A percentile compares a stretch with the other conserved stretches of the same genome.
Evolutionary conservation across 2,113 vertebrate species (phyloP).

Genomic region (Miniopterus natalensis): DNA sequence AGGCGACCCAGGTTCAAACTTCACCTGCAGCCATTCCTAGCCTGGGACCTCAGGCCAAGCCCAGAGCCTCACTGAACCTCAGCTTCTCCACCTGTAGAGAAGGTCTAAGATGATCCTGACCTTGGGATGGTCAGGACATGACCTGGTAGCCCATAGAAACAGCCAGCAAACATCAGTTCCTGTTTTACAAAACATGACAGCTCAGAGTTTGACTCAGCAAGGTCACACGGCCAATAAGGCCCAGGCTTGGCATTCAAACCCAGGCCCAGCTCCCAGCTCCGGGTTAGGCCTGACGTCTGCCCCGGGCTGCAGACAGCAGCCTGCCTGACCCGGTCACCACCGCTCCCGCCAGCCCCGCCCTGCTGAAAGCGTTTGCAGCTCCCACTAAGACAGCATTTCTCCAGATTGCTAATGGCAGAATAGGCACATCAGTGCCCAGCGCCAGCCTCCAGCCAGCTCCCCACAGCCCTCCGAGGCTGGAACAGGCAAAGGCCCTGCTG

Average conservation of each 20-base stretch:
- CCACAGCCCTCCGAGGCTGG: not conserved
- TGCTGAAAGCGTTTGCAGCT: fast-evolving
- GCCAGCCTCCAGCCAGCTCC: not conserved
- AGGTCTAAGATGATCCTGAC: not conserved
- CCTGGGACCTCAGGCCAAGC: not conserved
- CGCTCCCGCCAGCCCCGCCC: too few relatives aligned
- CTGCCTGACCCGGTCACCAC: not conserved
- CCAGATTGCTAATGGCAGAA: not conserved
- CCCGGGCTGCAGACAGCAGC: not conserved
- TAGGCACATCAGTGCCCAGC: not conserved
- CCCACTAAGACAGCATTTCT: not conserved
- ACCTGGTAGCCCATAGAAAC: not conserved
- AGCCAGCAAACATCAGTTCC: not conserved
- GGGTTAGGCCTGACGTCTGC: not conserved
- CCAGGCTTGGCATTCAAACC: not conserved
- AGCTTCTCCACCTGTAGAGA: not conserved
- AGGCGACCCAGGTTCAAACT: not conserved
- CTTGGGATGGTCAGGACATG: not conserved
- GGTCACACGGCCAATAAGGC: not conserved
- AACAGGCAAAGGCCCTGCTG: not conserved
- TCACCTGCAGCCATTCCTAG: not conserved
- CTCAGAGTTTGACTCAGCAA: not conserved
- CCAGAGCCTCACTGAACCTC: not conserved
- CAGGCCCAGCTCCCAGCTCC: not conserved
- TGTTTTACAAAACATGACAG: not conserved